phyloP scores from a whole-genome alignment of 30 jellyfish, hydroid and myxozoan species.

The Catostylus mosaicus region DNA sequence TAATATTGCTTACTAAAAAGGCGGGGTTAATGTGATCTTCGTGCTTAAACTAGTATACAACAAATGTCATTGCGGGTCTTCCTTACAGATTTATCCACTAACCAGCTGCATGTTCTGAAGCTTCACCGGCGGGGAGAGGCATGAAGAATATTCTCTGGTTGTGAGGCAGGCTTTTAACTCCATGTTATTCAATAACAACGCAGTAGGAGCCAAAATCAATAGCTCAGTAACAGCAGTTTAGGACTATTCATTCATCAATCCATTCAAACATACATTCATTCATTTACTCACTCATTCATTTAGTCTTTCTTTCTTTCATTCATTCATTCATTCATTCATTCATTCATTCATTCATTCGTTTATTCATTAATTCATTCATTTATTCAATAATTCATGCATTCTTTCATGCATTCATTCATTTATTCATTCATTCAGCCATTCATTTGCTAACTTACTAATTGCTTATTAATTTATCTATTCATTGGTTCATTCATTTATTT shows the following conservation, averaged over 20 bases:
- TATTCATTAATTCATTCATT: neutral
- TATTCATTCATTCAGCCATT: too few relatives aligned
- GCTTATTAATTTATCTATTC: too few relatives aligned
- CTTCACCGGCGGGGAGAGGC: slow-evolving; percentile 2
- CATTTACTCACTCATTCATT: neutral
- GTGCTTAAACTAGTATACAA: slow-evolving; percentile 28
- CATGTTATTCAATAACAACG: too few relatives aligned
- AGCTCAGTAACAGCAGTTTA: too few relatives aligned
- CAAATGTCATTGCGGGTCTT: slow-evolving; percentile 1
- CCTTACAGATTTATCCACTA: neutral
- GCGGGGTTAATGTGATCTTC: slow-evolving; percentile 43
- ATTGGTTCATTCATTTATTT: too few relatives aligned
- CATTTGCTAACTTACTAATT: too few relatives aligned
- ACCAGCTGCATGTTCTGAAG: slow-evolving; percentile 16
- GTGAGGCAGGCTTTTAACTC: too few relatives aligned
- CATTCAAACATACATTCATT: neutral
- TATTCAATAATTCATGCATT: too few relatives aligned
- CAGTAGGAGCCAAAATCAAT: too few relatives aligned
- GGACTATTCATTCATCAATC: too few relatives aligned
- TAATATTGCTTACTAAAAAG: slow-evolving; percentile 23
- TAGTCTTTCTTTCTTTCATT: neutral
- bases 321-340: neutral
- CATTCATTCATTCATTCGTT: neutral
- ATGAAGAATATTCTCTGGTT: neutral
- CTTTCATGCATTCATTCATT: too few relatives aligned